phyloP scores from a whole-genome alignment of 2,888 invertebrate genomes.

The Epicampocera succincta region DNA sequence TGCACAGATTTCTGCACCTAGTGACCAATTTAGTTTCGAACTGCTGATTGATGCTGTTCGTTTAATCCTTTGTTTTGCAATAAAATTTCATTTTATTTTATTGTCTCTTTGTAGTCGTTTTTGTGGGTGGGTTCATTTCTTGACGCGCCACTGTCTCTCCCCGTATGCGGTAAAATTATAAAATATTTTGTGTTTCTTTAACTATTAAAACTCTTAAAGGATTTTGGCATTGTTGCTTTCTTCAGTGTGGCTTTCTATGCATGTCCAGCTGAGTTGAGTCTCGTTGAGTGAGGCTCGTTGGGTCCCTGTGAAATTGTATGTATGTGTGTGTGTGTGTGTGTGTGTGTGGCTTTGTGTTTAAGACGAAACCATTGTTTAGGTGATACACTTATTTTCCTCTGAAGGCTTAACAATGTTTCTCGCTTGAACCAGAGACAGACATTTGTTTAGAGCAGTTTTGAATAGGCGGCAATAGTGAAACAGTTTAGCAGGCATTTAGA shows the following conservation, averaged over 20 bases:
- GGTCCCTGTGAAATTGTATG: too few species aligned
- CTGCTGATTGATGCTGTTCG: conserved; percentile 77
- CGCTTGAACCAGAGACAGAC: conserved; percentile 37
- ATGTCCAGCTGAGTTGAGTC: conserved; percentile 73
- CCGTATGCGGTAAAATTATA: conserved; percentile 76
- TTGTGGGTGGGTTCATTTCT: conserved; percentile 16
- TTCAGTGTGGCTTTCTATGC: conserved; percentile 66
- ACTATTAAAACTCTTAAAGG: conserved; percentile 54
- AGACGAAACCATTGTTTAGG: conserved; percentile 53
- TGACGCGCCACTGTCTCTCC: conserved; percentile 53
- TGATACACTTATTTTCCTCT: conserved; percentile 51
- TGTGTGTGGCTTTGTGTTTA: conserved; percentile 21
- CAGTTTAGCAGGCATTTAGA: conserved; percentile 66
- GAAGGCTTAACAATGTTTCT: conserved; percentile 53
- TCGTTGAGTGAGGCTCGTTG: neutral
- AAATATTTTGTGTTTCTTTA: conserved; percentile 55
- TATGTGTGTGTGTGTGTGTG: too few species aligned
- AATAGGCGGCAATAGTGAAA: conserved; percentile 71
- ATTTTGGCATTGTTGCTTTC: conserved; percentile 57
- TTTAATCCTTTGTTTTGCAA: conserved; percentile 58
- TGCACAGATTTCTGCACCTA: conserved; percentile 75
- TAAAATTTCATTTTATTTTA: conserved; percentile 32
- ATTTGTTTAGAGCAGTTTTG: conserved; percentile 66
- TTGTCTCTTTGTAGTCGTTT: conserved; percentile 8
- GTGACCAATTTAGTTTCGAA: conserved; percentile 69